These are phyloP conservation scores for Xiphophorus birchmanni DNA, from an alignment of 2,797 vertebrate species.

Conservation along the genomic window DNA sequence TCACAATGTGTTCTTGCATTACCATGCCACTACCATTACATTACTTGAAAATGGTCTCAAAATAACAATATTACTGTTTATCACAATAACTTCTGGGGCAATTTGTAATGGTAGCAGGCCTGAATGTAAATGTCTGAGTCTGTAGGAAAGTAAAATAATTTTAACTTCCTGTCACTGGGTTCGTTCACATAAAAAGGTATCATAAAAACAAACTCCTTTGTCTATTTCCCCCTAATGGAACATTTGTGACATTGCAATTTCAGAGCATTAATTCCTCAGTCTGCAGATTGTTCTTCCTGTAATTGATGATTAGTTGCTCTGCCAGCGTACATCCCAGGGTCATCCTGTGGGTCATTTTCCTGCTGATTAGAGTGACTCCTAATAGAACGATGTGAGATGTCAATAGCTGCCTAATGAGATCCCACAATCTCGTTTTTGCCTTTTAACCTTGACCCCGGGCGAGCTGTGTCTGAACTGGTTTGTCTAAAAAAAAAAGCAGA, in stretches of 20 bases:
- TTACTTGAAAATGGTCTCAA: too few species aligned
- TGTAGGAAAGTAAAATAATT: background rate
- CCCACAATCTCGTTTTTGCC: constrained; percentile 44
- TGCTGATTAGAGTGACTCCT: constrained; percentile 55
- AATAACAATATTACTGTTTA: too few species aligned
- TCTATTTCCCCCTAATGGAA: constrained; percentile 13
- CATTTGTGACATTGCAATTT: constrained; percentile 11
- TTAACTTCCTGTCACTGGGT: background rate
- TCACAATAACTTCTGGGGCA: too few species aligned
- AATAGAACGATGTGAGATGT: constrained; percentile 53
- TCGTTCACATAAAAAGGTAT: background rate
- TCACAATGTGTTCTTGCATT: too few species aligned
- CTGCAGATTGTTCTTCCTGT: constrained; percentile 31
- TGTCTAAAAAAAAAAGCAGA: constrained; percentile 7
- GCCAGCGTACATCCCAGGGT: constrained; percentile 20
- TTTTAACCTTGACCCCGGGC: constrained; percentile 46
- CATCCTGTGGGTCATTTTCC: constrained; percentile 20
- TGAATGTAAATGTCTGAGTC: background rate
- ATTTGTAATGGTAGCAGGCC: background rate
- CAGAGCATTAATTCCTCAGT: constrained; percentile 4
- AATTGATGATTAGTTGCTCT: constrained; percentile 52
- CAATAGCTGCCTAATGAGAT: constrained; percentile 56
- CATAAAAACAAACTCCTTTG: fast-evolving
- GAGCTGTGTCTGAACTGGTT: constrained; percentile 22
- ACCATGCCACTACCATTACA: too few species aligned